Percentiles rank a stretch among this genome's conserved stretches.
These are phyloP conservation scores for Dryococelus australis DNA, from an alignment of 2,888 invertebrate genomes.

Conservation along the genomic window DNA sequence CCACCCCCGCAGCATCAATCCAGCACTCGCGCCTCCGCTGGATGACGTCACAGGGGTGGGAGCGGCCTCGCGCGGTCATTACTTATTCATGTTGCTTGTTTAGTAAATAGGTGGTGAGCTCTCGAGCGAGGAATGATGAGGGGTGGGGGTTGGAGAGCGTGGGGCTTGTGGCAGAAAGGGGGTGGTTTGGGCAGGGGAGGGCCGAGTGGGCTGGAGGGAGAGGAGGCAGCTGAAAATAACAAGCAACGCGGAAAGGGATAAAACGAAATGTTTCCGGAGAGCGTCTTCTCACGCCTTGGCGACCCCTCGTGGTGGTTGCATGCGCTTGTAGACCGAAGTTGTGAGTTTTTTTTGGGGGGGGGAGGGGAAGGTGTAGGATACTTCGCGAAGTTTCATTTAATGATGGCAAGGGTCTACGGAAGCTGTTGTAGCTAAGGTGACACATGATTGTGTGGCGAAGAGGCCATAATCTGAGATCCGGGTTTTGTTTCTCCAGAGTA, in stretches of 20 bases:
- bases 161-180: not conserved
- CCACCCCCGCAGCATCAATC: not conserved
- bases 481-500: too few species aligned
- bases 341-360: too few species aligned
- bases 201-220: not conserved
- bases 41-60: not conserved
- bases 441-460: too few species aligned
- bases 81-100: slow-evolving; percentile 16
- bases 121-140: not conserved
- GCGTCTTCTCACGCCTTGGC: not conserved
- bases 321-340: too few species aligned
- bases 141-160: not conserved
- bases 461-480: too few species aligned
- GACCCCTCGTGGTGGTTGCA: too few species aligned
- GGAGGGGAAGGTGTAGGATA: too few species aligned
- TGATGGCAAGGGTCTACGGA: too few species aligned
- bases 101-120: not conserved
- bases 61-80: not conserved
- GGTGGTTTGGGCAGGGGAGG: too few species aligned
- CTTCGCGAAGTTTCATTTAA: too few species aligned
- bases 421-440: too few species aligned
- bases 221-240: not conserved
- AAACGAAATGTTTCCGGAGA: not conserved
- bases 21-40: not conserved
- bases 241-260: not conserved